phyloP scores from a whole-genome alignment of 2,113 vertebrate species.

The Morone chrysops region DNA sequence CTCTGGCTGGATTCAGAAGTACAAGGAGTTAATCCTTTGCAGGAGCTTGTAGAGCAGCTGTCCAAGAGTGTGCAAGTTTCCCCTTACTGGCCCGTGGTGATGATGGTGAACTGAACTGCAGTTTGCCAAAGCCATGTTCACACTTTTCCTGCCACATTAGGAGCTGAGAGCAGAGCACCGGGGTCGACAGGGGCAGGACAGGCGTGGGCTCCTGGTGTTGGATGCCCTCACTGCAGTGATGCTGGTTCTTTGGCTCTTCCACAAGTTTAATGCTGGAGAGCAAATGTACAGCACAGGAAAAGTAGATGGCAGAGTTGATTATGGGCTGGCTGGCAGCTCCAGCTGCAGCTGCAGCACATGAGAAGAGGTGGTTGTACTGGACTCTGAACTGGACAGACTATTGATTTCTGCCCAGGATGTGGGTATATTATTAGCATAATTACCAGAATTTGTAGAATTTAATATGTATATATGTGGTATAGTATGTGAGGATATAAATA shows the following conservation, averaged over 20 bases:
- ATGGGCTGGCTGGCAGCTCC: conserved; percentile 69
- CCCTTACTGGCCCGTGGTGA: conserved; percentile 49
- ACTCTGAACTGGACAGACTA: conserved; percentile 46
- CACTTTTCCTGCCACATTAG: conserved; percentile 75
- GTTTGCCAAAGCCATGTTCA: conserved; percentile 70
- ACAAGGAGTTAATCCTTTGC: conserved; percentile 50
- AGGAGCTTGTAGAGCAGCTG: conserved; percentile 53
- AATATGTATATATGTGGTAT: conserved; percentile 23
- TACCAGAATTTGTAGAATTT: conserved; percentile 40
- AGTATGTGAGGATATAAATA: conserved; percentile 49
- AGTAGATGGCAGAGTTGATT: conserved; percentile 71
- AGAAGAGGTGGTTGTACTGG: conserved; percentile 73
- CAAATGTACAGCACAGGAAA: conserved; percentile 62
- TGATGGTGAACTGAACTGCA: conserved; percentile 45
- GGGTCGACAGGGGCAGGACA: conserved; percentile 63
- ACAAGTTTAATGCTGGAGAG: conserved; percentile 52
- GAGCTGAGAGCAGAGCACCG: conserved; percentile 40
- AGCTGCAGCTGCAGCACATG: conserved; percentile 74
- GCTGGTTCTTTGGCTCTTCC: conserved; percentile 66
- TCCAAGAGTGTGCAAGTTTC: conserved; percentile 56
- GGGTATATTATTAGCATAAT: conserved; percentile 62
- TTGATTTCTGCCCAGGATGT: conserved; percentile 50
- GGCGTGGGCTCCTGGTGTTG: conserved; percentile 54
- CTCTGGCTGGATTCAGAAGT: conserved; percentile 22
- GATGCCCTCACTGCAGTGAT: conserved; percentile 59